Evolutionary conservation across 1,140 invertebrate species (phyloP).

Genomic region (Cotesia vestalis): DNA sequence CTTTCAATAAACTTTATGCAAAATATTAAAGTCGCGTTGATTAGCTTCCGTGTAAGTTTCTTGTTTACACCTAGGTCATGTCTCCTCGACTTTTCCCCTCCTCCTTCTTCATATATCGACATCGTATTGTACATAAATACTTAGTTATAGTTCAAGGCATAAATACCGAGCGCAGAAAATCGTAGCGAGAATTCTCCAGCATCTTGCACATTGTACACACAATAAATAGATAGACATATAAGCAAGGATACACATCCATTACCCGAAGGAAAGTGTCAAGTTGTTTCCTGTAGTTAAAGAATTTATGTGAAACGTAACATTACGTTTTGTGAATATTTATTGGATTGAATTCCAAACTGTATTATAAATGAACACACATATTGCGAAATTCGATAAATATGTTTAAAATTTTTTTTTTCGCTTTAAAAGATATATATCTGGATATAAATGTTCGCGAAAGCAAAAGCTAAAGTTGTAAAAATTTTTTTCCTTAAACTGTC

Average conservation of each 20-base stretch:
- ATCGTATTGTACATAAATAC: conserved; percentile 2
- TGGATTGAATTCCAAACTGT: conserved; percentile 9
- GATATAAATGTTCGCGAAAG: background rate
- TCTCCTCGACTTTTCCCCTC: no score
- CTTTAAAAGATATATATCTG: background rate
- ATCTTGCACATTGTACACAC: conserved; percentile 8
- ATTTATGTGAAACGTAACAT: conserved; percentile 25
- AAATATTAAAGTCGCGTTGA: no score
- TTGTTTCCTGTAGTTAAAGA: conserved; percentile 21
- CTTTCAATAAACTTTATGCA: no score
- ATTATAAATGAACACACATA: conserved; percentile 12
- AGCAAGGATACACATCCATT: conserved; percentile 16
- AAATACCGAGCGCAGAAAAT: conserved; percentile 9
- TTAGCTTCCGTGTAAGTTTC: no score
- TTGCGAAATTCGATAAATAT: background rate
- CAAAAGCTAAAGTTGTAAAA: no score
- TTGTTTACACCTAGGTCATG: no score
- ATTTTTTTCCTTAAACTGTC: background rate
- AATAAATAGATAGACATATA: no score
- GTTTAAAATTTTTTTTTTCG: background rate
- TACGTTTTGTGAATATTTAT: conserved; percentile 25
- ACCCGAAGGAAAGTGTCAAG: conserved; percentile 28
- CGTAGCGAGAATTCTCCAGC: conserved; percentile 2
- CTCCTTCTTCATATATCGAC: background rate
- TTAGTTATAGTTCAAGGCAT: conserved; percentile 9